Conservation (phyloP, 2,888 invertebrate species). For the Didymodactylos carnosus region DNA sequence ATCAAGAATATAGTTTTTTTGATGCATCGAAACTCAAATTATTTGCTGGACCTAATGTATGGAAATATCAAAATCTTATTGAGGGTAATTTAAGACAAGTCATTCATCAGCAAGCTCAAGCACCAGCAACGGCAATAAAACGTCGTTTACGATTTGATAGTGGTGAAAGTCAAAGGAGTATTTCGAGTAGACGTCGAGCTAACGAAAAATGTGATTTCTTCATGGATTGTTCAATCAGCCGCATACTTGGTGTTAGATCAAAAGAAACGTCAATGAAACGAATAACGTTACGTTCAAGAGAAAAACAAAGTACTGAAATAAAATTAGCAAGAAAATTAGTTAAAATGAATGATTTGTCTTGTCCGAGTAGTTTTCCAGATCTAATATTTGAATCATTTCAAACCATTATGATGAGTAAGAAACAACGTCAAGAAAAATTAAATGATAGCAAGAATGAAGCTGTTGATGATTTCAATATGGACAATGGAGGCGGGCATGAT, state of each 20-base stretch:
- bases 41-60: neutral
- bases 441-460: neutral
- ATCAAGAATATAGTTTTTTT: neutral
- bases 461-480: neutral
- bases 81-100: neutral
- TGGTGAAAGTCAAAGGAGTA: neutral
- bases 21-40: neutral
- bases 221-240: neutral
- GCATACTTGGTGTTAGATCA: neutral
- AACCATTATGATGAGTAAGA: neutral
- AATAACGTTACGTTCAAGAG: neutral
- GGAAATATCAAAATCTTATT: neutral
- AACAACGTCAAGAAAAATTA: neutral
- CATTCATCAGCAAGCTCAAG: neutral
- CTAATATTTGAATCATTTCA: neutral
- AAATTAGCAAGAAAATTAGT: neutral
- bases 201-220: neutral
- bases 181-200: neutral
- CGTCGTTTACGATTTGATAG: neutral
- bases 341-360: neutral
- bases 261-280: neutral
- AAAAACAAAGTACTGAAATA: neutral
- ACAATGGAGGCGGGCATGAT: neutral
- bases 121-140: neutral
- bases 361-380: neutral